A percentile compares a stretch with the other conserved stretches of the same genome.
These are phyloP conservation scores for Bombus confusus DNA, from an alignment of 1,140 invertebrate species.

Conservation along the genomic window DNA sequence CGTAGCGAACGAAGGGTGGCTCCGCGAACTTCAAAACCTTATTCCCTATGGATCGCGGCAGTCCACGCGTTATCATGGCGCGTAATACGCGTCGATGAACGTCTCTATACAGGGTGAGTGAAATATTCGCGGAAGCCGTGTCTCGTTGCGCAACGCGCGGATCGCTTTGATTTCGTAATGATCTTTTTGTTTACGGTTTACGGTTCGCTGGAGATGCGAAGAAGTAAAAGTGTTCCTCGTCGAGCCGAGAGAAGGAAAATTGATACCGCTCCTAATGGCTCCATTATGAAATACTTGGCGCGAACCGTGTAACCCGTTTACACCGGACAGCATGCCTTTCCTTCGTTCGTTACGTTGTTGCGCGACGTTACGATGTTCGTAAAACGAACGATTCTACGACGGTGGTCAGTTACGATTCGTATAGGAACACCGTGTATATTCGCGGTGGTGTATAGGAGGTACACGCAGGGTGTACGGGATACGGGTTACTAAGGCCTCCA, in stretches of 20 bases:
- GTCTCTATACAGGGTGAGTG: conserved; percentile 51
- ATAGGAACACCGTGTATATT: conserved; percentile 52
- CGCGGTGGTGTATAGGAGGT: conserved; percentile 31
- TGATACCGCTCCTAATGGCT: conserved; percentile 1
- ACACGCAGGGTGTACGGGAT: conserved; percentile 59
- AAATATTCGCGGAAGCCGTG: conserved; percentile 2
- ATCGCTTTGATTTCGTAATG: conserved; percentile 3
- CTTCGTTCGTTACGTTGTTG: neutral
- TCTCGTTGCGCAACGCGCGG: neutral
- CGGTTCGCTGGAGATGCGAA: conserved; percentile 33
- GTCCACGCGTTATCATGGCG: conserved; percentile 25
- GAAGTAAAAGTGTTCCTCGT: neutral
- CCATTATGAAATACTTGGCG: conserved; percentile 24
- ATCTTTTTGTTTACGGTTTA: conserved; percentile 32
- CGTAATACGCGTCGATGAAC: conserved; percentile 26
- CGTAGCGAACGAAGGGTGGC: neutral
- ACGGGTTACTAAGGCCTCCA: conserved; percentile 71
- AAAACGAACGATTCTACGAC: no score
- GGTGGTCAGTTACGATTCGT: conserved; percentile 2
- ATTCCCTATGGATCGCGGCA: conserved; percentile 64
- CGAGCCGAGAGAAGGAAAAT: conserved; percentile 7
- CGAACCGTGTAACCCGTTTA: conserved; percentile 34
- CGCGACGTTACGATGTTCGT: no score
- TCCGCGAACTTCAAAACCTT: conserved; percentile 67
- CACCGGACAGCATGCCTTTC: neutral